These are phyloP conservation scores for Prietella phreatophila DNA, from an alignment of 2,113 vertebrate genomes.

Conservation along the genomic window DNA sequence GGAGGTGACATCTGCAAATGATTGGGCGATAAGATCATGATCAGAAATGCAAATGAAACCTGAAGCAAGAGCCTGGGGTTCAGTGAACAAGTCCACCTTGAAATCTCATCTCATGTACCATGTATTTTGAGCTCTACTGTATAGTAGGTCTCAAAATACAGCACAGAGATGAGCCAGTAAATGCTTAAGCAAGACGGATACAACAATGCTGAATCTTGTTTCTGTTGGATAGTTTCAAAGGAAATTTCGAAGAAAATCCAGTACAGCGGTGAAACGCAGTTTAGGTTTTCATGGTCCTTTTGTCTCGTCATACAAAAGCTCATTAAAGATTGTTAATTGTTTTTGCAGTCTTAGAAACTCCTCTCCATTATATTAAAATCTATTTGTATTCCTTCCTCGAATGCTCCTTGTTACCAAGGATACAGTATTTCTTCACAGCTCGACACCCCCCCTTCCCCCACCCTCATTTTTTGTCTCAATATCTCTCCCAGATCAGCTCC, in stretches of 20 bases:
- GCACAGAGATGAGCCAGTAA: neutral
- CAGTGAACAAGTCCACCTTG: neutral
- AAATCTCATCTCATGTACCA: slow-evolving; percentile 9
- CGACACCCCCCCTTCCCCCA: neutral
- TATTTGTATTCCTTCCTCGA: neutral
- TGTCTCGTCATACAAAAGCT: neutral
- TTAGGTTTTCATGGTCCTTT: neutral
- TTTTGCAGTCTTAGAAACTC: neutral
- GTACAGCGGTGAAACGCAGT: neutral
- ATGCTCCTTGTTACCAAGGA: slow-evolving; percentile 36
- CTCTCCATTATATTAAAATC: slow-evolving; percentile 1
- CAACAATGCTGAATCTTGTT: neutral
- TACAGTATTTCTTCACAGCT: slow-evolving; percentile 36
- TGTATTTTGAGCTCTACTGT: neutral
- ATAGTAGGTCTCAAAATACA: neutral
- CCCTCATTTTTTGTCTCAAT: slow-evolving; percentile 18
- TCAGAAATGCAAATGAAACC: slow-evolving; percentile 59
- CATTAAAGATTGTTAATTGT: slow-evolving; percentile 6
- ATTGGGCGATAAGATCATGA: slow-evolving; percentile 55
- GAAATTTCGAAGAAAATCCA: neutral
- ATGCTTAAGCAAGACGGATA: neutral
- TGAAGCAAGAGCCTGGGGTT: slow-evolving; percentile 31
- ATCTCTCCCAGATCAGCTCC: slow-evolving; percentile 38
- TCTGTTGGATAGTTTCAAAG: neutral
- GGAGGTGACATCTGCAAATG: slow-evolving; percentile 52